These are phyloP conservation scores for Magallana angulata DNA, from an alignment of 1,140 invertebrate genomes.

Conservation along the genomic window DNA sequence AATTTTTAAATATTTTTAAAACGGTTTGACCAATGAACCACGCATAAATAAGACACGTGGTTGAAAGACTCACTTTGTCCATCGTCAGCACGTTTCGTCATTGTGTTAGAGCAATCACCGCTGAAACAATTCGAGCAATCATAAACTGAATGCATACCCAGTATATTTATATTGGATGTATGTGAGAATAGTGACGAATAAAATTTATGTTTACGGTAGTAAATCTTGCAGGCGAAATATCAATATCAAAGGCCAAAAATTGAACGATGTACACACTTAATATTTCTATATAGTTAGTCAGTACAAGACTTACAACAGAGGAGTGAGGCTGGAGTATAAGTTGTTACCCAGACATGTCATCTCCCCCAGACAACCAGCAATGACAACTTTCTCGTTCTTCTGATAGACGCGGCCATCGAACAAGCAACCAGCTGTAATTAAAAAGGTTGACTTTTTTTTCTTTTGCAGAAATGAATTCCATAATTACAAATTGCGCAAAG, in stretches of 20 bases:
- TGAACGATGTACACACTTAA: no score
- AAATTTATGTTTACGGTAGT: no score
- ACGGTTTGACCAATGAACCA: not conserved
- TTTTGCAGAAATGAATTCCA: no score
- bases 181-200: no score
- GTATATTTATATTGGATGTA: no score
- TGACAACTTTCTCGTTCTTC: slow-evolving; percentile 39
- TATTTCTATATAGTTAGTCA: no score
- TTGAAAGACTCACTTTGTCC: slow-evolving; percentile 1
- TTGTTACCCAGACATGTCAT: slow-evolving; percentile 56
- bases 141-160: no score
- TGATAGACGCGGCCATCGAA: slow-evolving; percentile 51
- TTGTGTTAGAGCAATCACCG: slow-evolving; percentile 42
- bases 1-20: not conserved
- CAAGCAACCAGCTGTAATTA: slow-evolving; percentile 44
- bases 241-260: no score
- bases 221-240: no score
- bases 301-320: slow-evolving; percentile 30
- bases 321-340: slow-evolving; percentile 8
- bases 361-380: slow-evolving; percentile 42
- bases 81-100: slow-evolving; percentile 33
- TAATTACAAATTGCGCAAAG: no score
- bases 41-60: not conserved
- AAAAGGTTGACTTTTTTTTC: not conserved
- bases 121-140: slow-evolving; percentile 21